phyloP scores from a whole-genome alignment of 2,797 vertebrate species.

The Tragopan temminckii region DNA sequence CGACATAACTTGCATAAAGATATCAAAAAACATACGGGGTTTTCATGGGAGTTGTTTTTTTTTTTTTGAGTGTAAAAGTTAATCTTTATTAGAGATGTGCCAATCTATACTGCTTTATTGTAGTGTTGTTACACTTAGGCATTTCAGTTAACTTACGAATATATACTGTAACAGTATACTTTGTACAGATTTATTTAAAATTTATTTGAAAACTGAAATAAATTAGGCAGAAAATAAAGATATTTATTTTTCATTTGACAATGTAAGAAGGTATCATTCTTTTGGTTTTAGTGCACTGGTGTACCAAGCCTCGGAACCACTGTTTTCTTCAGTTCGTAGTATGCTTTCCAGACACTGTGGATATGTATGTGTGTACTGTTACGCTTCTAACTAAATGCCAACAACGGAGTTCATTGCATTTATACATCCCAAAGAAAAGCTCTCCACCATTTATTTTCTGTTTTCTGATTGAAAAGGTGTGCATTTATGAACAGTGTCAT shows the following conservation, averaged over 20 bases:
- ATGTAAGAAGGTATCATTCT: constrained; percentile 84
- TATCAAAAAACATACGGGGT: constrained; percentile 73
- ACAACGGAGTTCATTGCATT: constrained; percentile 71
- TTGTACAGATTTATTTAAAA: constrained; percentile 87
- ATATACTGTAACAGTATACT: constrained; percentile 88
- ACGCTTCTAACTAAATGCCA: constrained; percentile 73
- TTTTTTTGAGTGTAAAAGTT: constrained; percentile 83
- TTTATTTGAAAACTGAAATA: constrained; percentile 86
- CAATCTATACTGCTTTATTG: constrained; percentile 85
- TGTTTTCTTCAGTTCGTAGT: constrained; percentile 72
- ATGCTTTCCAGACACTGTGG: constrained; percentile 72
- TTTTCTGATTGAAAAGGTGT: constrained; percentile 70
- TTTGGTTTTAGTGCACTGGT: constrained; percentile 81
- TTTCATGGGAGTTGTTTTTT: constrained; percentile 71
- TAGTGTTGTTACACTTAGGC: constrained; percentile 85
- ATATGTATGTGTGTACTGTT: constrained; percentile 67
- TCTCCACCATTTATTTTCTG: constrained; percentile 64
- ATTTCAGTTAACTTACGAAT: constrained; percentile 82
- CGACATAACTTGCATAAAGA: constrained; percentile 78
- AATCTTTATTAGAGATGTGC: constrained; percentile 86
- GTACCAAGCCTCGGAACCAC: constrained; percentile 75
- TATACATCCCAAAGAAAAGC: constrained; percentile 70
- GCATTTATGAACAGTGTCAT: constrained; percentile 69
- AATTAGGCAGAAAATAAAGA: constrained; percentile 87
- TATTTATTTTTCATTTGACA: constrained; percentile 87